Evolutionary conservation across 2,888 invertebrate species (phyloP), one percentile per base, ranked within the genome.

Genomic region (Boloria selene): DNA sequence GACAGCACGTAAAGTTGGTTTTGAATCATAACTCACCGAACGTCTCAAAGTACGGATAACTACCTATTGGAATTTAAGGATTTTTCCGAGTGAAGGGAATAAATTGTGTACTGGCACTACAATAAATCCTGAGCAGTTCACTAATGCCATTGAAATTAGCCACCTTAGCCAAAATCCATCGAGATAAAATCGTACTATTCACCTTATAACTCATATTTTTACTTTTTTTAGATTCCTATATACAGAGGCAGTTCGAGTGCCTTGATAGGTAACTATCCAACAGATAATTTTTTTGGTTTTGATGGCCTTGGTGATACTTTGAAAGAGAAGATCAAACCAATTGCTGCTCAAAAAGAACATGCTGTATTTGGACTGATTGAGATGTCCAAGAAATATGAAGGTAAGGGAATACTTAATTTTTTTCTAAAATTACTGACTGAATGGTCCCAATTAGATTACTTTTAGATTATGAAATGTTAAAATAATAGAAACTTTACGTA

Each of bases 301-400:
- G 95, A 96, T 79, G 95, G 80, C 38, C 73, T 80, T 3, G 79
- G 79, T 5, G 78, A 79, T 59, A 76, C 74, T 22, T 62, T 61
- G 93, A 26, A 94, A 94, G 75, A 95, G 93, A 4, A 94, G 93
- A 82, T 83, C 90, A 54, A 84, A 80, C 13, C 77, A 70, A 53
- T 94, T 2, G 47, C 54, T n/a, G 74, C 77, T 0, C 81, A 93
- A 72, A 71, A 80, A 0, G 86, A 93, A 72, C 93, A 94, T 73
- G 95, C 94, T 0, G 93, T 93, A 1, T 76, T 84, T 13, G 94
- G 93, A 5, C 82, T 96, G 54, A 79, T 93, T 54, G 84, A 93
- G 63, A 38, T 79, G 16, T 75, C 78, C 1, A 74, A 77, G 22
- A 73, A 69, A 62, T 73, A 74, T 64, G 61, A 73, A 69, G 77